phyloP scores from a whole-genome alignment of 2,113 vertebrate genomes.

The Ameiurus melas region DNA sequence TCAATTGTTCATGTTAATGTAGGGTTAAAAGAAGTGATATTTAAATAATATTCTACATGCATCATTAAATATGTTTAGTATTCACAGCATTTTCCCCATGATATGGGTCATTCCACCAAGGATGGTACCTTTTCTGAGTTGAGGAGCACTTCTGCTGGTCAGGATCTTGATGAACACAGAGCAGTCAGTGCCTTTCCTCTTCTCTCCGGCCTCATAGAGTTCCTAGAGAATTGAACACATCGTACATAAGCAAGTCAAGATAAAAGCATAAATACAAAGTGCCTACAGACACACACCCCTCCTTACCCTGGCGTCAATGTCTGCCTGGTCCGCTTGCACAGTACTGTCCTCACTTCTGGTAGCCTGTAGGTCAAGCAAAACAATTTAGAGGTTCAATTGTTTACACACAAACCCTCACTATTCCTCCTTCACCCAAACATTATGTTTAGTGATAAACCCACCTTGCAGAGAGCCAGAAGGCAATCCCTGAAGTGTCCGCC shows the following conservation, averaged over 20 bases:
- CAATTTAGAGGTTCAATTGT: not conserved
- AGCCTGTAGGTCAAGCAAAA: conserved; percentile 69
- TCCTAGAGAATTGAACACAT: conserved; percentile 58
- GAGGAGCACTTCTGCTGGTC: conserved; percentile 74
- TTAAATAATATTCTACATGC: too few species aligned
- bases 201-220: conserved; percentile 92
- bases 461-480: conserved; percentile 86
- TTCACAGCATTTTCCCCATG: not conserved
- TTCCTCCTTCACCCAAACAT: too few species aligned
- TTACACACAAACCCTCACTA: too few species aligned
- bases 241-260: not conserved
- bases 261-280: not conserved
- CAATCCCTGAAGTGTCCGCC: conserved; percentile 85
- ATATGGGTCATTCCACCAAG: not conserved
- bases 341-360: conserved; percentile 74
- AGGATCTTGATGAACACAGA: conserved; percentile 80
- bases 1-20: too few species aligned
- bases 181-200: conserved; percentile 83
- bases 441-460: conserved; percentile 48
- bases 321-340: conserved; percentile 80
- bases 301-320: conserved; percentile 87
- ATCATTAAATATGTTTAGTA: too few species aligned
- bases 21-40: too few species aligned
- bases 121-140: conserved; percentile 80
- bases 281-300: not conserved